Evolutionary conservation across 2,797 vertebrate genomes (phyloP), one percentile per base, ranked within the genome.

Genomic region (Graptemys geographica): DNA sequence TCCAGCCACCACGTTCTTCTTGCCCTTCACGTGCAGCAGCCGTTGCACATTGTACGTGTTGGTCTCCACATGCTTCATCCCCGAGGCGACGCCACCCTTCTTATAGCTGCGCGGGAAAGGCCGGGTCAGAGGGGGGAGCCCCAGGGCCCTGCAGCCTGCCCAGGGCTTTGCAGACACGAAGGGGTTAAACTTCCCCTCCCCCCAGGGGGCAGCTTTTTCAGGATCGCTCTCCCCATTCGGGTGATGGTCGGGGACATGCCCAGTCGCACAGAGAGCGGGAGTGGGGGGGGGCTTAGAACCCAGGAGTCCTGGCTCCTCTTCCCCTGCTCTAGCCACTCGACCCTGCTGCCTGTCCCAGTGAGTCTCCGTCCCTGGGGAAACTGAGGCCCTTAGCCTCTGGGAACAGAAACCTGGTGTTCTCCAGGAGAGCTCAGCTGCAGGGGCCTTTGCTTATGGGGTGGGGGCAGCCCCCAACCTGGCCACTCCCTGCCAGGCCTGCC

Each of bases 1-100:
- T 97, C 97, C 96, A 1, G 99, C 99, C 47, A 97, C 85, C 82
- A 99, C 98, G 0, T 98, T 98, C 96, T 99, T 99, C 96, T 98
- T 99, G 87, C 99, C 99, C 96, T 99, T 99, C 84, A 99, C 98
- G 0, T 99, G 99, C 76, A 99, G 97, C 62, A 99, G 97, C 53
- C 99, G 97, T 86, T 96, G 98, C 76, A 99, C 12, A 0, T 99
- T 97, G 83, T 98, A 98, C 2, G 98, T 97, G 96, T 99, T 99
- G 1, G 98, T 99, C 94, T 99, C 98, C 89, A 99, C 98, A 0
- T 99, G 98, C 53, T 98, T 99, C 98, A 99, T 96, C 69, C 99
- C 99, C 0, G 99, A 99, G 49, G 98, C 98, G 53, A 99, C 98
- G 0, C 99, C 99, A 2, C 99, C 99, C 92, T 98, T 98, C 97